Percentiles rank a stretch among this genome's conserved stretches.
Conservation (phyloP, 2,113 vertebrate genomes). For the Cinclus mexicanus region DNA sequence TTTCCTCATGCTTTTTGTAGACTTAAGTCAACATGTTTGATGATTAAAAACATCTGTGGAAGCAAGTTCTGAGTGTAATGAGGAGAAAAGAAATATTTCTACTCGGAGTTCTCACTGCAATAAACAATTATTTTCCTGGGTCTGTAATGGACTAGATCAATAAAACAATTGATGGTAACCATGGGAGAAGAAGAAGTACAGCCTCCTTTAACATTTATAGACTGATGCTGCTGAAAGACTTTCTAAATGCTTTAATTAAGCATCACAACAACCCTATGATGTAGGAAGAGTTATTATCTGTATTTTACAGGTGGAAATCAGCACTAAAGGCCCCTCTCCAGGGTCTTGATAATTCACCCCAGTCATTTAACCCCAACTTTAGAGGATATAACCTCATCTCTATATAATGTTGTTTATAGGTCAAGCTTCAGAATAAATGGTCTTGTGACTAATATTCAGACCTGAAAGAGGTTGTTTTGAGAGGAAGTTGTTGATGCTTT, state of each 20-base stretch:
- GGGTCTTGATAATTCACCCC: neutral
- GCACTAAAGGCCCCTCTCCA: neutral
- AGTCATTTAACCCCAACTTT: neutral
- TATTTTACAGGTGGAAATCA: neutral
- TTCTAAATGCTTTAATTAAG: conserved; percentile 56
- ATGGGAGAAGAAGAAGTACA: conserved; percentile 25
- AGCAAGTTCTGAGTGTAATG: neutral
- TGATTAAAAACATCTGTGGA: neutral
- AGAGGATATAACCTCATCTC: neutral
- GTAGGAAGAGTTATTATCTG: neutral
- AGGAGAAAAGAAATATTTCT: neutral
- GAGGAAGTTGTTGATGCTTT: neutral
- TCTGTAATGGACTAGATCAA: conserved; percentile 47
- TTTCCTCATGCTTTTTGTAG: neutral
- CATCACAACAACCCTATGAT: neutral
- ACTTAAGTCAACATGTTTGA: neutral
- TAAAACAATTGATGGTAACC: conserved; percentile 46
- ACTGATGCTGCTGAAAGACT: neutral
- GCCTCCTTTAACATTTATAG: conserved; percentile 34
- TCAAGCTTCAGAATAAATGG: neutral
- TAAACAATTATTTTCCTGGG: conserved; percentile 15
- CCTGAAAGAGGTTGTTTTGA: neutral
- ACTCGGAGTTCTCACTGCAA: neutral
- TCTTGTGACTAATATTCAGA: neutral
- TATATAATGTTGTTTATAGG: neutral